Evolutionary conservation across 2,113 vertebrate species (phyloP), one percentile per base, ranked within the genome.

Genomic region (Redunca redunca): DNA sequence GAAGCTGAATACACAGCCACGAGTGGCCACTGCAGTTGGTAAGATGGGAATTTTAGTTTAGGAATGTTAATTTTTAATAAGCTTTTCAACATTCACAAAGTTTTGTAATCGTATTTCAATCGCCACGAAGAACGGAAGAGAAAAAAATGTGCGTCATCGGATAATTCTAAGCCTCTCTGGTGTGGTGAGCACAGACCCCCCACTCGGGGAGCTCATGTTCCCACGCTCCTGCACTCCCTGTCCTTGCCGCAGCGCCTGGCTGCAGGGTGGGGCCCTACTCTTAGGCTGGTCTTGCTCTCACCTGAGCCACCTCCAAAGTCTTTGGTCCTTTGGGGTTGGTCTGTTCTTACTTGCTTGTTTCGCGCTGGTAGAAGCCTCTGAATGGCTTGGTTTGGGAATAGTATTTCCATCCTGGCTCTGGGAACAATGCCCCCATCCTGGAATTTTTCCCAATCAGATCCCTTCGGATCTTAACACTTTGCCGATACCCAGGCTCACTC

Each of bases 61-160:
- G 30, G 30, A 87, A 83, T 58, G 11, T 92, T 87, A 50, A 89
- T 93, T 93, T 95, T 91, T 81, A 88, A 46, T 86, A 55, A 90
- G 2, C 6, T 52, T 82, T 95, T 6, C 53, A 62, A 62, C 15
- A 80, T 55, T 43, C 3, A 77, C 6, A 83, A 58, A 85, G 48
- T 40, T 85, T 83, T 64, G 16, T 23, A 71, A 87, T 94, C 36
- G 23, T 81, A 86, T 82, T 55, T 96, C n/a, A 58, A 19, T 91
- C 84, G 3, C 5, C 43, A 55, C 19, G 36, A 90, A 90, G 46
- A 77, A 58, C 23, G 3, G 40, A 87, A 93, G n/a, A 88, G 7
- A 36, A n/a, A 53, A 50, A 12, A 50, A 12, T 46, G 25, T 55
- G 7, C 2, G 0, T 48, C 25, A 23, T 13, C 6, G 25, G 43